These are phyloP conservation scores for Trogon melanurus DNA, from an alignment of 2,113 vertebrate genomes.

Conservation along the genomic window DNA sequence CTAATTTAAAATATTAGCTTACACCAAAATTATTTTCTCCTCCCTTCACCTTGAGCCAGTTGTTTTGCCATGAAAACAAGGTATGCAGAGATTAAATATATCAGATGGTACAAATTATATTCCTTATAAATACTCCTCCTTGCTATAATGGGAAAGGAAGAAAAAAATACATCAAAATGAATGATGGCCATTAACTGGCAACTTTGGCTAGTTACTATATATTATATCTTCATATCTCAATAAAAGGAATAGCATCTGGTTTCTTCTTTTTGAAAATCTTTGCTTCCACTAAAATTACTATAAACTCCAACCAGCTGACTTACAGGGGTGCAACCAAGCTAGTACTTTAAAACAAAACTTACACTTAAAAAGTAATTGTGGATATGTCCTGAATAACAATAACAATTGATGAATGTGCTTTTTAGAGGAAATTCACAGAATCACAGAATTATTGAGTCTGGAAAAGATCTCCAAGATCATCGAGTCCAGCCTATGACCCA, in stretches of 20 bases:
- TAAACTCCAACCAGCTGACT: background rate
- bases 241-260: background rate
- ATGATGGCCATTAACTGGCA: background rate
- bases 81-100: background rate
- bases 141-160: background rate
- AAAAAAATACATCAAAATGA: background rate
- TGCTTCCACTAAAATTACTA: background rate
- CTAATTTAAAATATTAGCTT: background rate
- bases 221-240: background rate
- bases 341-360: slow-evolving; percentile 27
- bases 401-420: background rate
- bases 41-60: background rate
- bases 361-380: background rate
- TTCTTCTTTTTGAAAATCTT: background rate
- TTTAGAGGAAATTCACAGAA: background rate
- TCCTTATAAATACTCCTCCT: background rate
- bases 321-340: background rate
- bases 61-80: background rate
- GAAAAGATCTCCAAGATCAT: too few species aligned
- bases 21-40: background rate
- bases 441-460: too few species aligned
- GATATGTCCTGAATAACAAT: background rate
- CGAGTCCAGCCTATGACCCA: too few species aligned
- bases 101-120: background rate
- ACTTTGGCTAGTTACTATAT: background rate